Conservation (phyloP, 2,888 invertebrate genomes). For the Harmothoe impar region DNA sequence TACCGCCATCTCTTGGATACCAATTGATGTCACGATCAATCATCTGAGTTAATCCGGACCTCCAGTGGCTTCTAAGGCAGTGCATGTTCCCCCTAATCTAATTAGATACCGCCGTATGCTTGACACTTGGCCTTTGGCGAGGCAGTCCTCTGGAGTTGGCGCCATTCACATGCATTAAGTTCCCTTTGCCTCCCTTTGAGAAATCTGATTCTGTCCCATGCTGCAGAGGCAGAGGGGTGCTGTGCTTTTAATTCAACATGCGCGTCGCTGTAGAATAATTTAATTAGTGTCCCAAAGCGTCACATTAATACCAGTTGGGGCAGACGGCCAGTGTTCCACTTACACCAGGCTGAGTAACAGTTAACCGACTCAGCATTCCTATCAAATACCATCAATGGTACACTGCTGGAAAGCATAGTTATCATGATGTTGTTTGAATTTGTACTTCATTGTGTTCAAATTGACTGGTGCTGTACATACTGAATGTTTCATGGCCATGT, state of each 20-base stretch:
- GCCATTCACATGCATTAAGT: not conserved
- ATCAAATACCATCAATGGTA: too few species aligned
- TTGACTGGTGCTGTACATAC: too few species aligned
- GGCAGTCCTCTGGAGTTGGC: not conserved
- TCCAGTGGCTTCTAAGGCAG: not conserved
- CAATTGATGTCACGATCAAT: slow-evolving; percentile 19
- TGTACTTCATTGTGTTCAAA: too few species aligned
- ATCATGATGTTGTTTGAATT: too few species aligned
- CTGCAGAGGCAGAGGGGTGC: not conserved
- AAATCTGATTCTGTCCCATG: not conserved
- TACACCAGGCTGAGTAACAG: too few species aligned
- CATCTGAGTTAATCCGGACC: not conserved
- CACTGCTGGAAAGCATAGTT: too few species aligned
- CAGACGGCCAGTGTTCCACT: too few species aligned
- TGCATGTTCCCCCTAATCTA: not conserved
- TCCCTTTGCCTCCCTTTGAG: slow-evolving; percentile 5
- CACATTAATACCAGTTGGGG: not conserved
- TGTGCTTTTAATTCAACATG: slow-evolving; percentile 15
- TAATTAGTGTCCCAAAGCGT: not conserved
- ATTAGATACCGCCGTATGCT: not conserved
- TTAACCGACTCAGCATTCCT: too few species aligned
- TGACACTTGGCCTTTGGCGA: not conserved
- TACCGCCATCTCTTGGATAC: not conserved
- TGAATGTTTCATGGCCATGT: too few species aligned
- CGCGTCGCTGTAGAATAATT: not conserved